Base-by-base conservation (phyloP, 2,888 invertebrate species). In the Platerodrilus igneus region DNA sequence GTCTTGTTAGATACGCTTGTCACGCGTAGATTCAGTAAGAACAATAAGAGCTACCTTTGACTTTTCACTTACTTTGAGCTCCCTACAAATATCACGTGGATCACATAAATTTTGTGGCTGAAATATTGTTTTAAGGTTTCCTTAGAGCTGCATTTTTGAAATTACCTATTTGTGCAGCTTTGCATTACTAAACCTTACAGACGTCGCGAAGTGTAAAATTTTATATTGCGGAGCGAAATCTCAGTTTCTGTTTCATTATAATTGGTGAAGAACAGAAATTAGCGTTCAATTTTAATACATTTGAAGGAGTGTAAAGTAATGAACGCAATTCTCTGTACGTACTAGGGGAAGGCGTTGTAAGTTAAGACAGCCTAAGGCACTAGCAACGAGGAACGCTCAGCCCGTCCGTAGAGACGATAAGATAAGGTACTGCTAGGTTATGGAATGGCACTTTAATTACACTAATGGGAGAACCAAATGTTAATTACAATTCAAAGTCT, bases 391-490 rank as follows among this genome's bases (percentile, higher is more conserved):
- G 50, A 45, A 49, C 55, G 53, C 50, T 49, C 46, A 48, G 49
- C 52, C 51, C 54, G 58, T 58, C 59, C 56, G 58, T 58, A 59
- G 63, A 62, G 58, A 55, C 62, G 66, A 64, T 65, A 66, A 67
- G 67, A 66, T 66, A 67, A 66, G 65, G 64, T 65, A 62, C 63
- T 58, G 70, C 68, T 70, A 73, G 73, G 74, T 74, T 74, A 74
- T 72, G 73, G 73, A 77, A 77, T 72, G 77, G 75, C 75, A 75
- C 75, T 79, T 80, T 80, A 80, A 82, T 81, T 81, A 81, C 75
- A 77, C 78, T 81, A 82, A 82, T 81, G 81, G 81, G 73, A 73
- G 74, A 74, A 75, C 74, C 76, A 76, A 78, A 78, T 78, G 79
- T 79, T 81, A 81, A 81, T 81, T 81, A 79, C 77, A 72, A 77